Base-by-base conservation (phyloP, 2,113 vertebrate genomes). In the Solea senegalensis region DNA sequence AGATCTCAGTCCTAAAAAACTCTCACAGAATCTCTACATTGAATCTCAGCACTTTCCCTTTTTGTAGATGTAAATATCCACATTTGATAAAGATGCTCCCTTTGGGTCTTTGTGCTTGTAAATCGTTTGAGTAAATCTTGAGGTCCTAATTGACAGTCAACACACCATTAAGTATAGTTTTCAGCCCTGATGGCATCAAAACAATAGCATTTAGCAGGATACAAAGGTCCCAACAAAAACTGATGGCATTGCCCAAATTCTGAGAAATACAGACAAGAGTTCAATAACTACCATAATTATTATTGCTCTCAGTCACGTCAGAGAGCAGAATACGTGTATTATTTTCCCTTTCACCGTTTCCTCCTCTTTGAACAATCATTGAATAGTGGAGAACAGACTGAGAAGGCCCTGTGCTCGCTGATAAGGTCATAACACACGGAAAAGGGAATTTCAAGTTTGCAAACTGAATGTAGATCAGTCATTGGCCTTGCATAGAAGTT, bases 41-140 rank as follows among this genome's bases (percentile, higher is more conserved):
- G 46, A 55, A 1, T 65, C 16, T 50, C 9, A 64, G 26, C 5
- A 56, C 7, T 48, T 52, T 72, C 43, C 60, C 26, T 82, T 63
- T 13, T 34, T 65, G 51, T 1, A 46, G 27, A 57, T 14, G 2
- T 9, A 49, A 55, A 62, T 9, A 16, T 15, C 7, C 14, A 50
- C n/a, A 52, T 21, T 21, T 2, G 45, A 26, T 40, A n/a, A 48
- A 9, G 16, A 9, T 14, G 16, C 43, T 52, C 46, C 41, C 51
- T 62, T 71, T 7, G 4, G 3, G 34, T 34, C 34, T 44, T 13
- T 74, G n/a, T 54, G 27, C 7, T 59, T 51, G 54, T 39, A 39
- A 54, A 69, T 39, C 21, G 59, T 10, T 16, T 54, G 58, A 34
- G 10, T 27, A 53, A 63, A 57, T 51, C n/a, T 44, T 28, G 10